Base-by-base conservation (phyloP, 2,113 vertebrate species). In the Pyrgilauda ruficollis region DNA sequence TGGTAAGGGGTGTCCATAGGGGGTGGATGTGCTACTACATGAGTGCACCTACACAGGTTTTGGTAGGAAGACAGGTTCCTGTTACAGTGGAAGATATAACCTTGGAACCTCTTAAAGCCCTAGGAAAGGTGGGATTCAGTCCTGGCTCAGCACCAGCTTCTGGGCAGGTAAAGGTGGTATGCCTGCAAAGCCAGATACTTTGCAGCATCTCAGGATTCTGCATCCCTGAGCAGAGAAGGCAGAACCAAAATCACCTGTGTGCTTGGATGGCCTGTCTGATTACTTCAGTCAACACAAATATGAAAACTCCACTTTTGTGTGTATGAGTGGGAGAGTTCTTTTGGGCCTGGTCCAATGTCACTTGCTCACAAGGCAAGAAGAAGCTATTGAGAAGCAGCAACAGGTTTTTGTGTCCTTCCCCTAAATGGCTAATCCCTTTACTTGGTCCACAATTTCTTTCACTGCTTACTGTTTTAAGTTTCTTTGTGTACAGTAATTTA, bases 401-500 rank as follows among this genome's bases (percentile, higher is more conserved):
- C 28, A 59, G 27, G 8, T 58, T 90, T 63, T 91, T 74, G 31
- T 85, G 33, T 49, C 13, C 50, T 94, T 96, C 49, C 58, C 22
- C 74, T 72, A 49, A 91, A 59, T 30, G 52, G n/a, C 59, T 73
- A 87, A 58, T 89, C 93, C 66, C 61, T 93, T 76, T 58, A 64
- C 89, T 91, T 91, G 67, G 19, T 85, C 50, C 39, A 63, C 72
- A 89, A 74, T 70, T 35, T 80, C 37, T 75, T 91, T 61, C 15
- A 55, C 46, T 87, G 79, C 30, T 67, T 91, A 78, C 31, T 68
- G 55, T 63, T 96, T 55, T 83, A 55, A 92, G 52, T 87, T 85
- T 92, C 62, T 94, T 97, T 90, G 59, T 80, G 68, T 68, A 69
- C 20, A 86, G 10, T 93, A 52, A 52, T 73, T 84, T 97, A 77